phyloP scores from a whole-genome alignment of 2,797 vertebrate genomes.

The Gadopsis marmoratus region DNA sequence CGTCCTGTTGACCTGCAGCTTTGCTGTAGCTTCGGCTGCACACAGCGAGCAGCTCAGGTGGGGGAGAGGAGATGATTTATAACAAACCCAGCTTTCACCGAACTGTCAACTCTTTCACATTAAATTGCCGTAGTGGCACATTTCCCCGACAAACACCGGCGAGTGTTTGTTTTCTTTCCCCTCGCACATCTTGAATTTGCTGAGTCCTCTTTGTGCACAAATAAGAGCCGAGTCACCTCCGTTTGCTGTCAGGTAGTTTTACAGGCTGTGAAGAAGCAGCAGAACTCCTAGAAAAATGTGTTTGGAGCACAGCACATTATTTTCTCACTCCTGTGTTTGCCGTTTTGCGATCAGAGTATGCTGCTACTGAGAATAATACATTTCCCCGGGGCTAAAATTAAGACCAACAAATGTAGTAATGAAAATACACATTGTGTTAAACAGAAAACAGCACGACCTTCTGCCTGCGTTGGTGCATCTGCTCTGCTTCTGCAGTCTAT shows the following conservation, averaged over 20 bases:
- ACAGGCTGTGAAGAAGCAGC: conserved; percentile 22
- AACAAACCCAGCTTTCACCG: conserved; percentile 13
- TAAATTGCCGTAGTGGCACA: conserved; percentile 29
- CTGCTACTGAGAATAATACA: neutral
- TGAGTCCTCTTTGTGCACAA: conserved; percentile 40
- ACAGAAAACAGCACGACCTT: neutral
- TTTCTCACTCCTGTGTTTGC: neutral
- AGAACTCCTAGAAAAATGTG: conserved; percentile 10
- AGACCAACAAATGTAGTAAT: neutral
- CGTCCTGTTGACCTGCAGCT: conserved; percentile 1
- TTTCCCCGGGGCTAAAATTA: neutral
- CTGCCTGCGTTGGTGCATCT: too few species aligned
- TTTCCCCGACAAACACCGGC: neutral
- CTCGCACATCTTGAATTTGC: conserved; percentile 11
- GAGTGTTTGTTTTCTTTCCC: neutral
- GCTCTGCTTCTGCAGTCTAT: too few species aligned
- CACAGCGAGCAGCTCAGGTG: conserved; percentile 2
- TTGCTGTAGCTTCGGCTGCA: neutral
- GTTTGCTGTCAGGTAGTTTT: conserved; percentile 38
- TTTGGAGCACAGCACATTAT: neutral
- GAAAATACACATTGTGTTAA: neutral
- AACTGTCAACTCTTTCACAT: conserved; percentile 25
- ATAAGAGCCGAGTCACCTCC: conserved; percentile 53
- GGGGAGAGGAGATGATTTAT: conserved; percentile 28
- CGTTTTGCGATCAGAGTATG: neutral